Evolutionary conservation across 2,113 vertebrate species (phyloP).

Genomic region (Saccopteryx leptura): DNA sequence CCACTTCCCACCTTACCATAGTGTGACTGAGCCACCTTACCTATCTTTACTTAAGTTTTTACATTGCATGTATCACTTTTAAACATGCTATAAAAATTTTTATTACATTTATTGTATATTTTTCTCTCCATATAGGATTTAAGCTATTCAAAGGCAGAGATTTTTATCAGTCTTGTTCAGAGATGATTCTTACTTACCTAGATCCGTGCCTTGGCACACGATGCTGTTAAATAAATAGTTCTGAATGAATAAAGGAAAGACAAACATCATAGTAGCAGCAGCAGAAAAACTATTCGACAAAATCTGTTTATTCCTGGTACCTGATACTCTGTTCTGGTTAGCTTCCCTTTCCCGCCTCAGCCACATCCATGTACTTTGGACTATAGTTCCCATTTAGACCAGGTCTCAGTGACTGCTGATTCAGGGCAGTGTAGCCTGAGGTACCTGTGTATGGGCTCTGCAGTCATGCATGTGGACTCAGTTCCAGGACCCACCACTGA

Average conservation of each 20-base stretch:
- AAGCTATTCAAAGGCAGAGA: neutral
- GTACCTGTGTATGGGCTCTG: neutral
- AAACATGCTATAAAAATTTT: neutral
- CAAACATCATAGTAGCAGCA: neutral
- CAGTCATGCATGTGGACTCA: neutral
- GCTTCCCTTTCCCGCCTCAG: neutral
- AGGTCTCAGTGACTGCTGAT: neutral
- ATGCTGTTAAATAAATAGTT: neutral
- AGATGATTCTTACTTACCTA: neutral
- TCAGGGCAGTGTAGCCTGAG: neutral
- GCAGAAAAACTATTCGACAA: neutral
- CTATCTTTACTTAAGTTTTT: neutral
- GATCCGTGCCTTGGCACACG: neutral
- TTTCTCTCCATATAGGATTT: neutral
- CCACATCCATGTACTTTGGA: neutral
- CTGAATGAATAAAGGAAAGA: neutral
- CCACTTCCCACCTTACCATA: neutral
- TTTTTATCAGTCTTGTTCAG: neutral
- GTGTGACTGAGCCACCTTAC: neutral
- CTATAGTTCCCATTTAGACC: neutral
- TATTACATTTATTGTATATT: neutral
- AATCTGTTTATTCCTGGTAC: neutral
- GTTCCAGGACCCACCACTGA: neutral
- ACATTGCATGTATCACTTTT: neutral
- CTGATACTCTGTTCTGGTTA: neutral